Evolutionary conservation across 1,140 invertebrate genomes (phyloP), one percentile per base, ranked within the genome.

Genomic region (Zaprionus gabonicus): DNA sequence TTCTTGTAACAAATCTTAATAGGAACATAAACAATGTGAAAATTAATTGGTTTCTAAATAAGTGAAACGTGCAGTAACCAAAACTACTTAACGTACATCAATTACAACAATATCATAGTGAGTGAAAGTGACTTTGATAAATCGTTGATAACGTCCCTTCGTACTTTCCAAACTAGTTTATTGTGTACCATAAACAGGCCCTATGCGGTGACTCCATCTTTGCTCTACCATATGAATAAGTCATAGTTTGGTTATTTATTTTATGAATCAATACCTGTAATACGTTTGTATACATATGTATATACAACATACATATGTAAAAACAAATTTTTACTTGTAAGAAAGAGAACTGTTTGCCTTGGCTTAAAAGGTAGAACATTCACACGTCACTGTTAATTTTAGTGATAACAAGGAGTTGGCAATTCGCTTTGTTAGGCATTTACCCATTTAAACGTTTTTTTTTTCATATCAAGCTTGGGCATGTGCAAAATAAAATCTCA

Each of bases 101-200:
- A 41, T 41, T 46, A 46, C 6, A 46, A 46, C n/a, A 46, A 17
- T 17, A 46, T 46, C 41, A 46, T 46, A 9, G 1, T 6, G 17
- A 46, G 41, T 46, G 41, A 46, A 46, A 46, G 41, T 46, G 41
- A 46, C 41, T 46, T 44, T 46, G 41, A 17, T 46, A 46, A 46
- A 46, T 46, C 41, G 41, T 46, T 46, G 41, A 46, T 46, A 46
- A 46, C 41, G 41, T 46, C 1, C 41, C 41, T 17, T 46, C 41
- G 17, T 3, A 46, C 41, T 46, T 46, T 46, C 41, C 41, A 46
- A 46, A 46, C 41, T 17, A 7, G n/a, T 46, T 46, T n/a, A n/a
- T 44, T 46, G 41, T 46, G 7, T 7, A 46, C n/a, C 17, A 9
- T 46, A n/a, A 46, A 46, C 41, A 17, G n/a, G 2, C n/a, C 41